phyloP scores from a whole-genome alignment of 2,113 vertebrate genomes.

The Leucopsar rothschildi region DNA sequence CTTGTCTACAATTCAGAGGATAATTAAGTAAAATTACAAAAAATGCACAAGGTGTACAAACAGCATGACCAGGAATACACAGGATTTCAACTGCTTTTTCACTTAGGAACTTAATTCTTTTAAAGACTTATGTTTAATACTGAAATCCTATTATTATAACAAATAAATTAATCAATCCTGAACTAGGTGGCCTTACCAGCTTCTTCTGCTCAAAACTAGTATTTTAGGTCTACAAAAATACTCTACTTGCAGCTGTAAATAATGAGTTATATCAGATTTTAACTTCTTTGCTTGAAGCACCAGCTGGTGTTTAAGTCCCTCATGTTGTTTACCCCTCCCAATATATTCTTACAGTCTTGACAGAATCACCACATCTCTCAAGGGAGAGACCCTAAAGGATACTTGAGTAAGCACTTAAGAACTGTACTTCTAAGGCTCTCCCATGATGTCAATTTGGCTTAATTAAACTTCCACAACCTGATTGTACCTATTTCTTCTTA shows the following conservation, averaged over 20 bases:
- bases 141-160: neutral
- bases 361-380: neutral
- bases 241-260: neutral
- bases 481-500: neutral
- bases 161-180: neutral
- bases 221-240: neutral
- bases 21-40: neutral
- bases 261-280: neutral
- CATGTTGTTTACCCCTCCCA: neutral
- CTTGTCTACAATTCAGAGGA: neutral
- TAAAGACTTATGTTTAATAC: neutral
- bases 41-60: neutral
- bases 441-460: neutral
- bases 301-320: neutral
- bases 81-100: neutral
- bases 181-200: neutral
- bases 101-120: neutral
- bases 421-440: neutral
- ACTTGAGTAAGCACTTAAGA: neutral
- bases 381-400: neutral
- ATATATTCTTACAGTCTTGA: neutral
- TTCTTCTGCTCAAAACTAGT: neutral
- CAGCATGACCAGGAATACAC: neutral
- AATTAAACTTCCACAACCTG: neutral
- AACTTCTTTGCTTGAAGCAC: neutral